Conservation (phyloP, 2,113 vertebrate species). For the Cochlearius cochlearius region DNA sequence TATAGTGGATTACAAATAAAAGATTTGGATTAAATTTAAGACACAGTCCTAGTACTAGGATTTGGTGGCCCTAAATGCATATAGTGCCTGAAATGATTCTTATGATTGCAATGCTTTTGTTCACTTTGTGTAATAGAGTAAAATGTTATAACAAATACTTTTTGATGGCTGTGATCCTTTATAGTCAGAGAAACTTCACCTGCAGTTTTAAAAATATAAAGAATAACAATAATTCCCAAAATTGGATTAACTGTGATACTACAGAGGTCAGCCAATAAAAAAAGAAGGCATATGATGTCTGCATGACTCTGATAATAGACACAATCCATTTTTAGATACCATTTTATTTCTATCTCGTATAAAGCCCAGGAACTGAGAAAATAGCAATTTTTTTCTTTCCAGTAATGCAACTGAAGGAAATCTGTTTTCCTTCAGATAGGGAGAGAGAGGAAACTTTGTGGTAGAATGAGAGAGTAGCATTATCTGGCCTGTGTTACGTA, state of each 20-base stretch:
- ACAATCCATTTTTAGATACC: neutral
- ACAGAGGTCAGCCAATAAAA: neutral
- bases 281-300: neutral
- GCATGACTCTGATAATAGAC: neutral
- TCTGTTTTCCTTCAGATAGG: neutral
- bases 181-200: neutral
- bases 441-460: neutral
- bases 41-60: neutral
- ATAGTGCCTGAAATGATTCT: neutral
- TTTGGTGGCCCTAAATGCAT: neutral
- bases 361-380: neutral
- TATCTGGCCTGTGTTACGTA: neutral
- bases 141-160: neutral
- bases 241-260: neutral
- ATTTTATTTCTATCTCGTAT: neutral
- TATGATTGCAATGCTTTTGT: neutral
- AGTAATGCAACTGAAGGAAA: neutral
- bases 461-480: neutral
- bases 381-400: neutral
- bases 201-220: neutral
- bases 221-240: neutral
- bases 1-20: neutral
- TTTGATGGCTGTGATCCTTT: neutral
- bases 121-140: neutral
- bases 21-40: neutral